Percentiles rank a stretch among this genome's conserved stretches.
Conservation (phyloP, 1,140 invertebrate genomes). For the Cepaea nemoralis region DNA sequence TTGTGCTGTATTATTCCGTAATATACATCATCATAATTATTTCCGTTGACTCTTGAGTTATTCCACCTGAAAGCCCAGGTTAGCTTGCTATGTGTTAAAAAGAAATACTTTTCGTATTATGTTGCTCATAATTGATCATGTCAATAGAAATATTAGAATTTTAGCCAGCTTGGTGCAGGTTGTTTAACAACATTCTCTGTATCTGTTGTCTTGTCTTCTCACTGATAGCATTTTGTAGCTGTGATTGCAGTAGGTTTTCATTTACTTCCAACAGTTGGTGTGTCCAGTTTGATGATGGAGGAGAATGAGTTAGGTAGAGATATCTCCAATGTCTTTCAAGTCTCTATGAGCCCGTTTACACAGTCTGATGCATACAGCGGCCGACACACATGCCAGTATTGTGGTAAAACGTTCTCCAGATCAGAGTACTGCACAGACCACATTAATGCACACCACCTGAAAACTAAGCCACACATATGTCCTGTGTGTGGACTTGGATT, state of each 20-base stretch:
- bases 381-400: constrained; percentile 19
- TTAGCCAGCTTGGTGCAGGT: too few species aligned
- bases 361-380: neutral
- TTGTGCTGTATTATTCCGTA: too few species aligned
- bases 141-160: too few species aligned
- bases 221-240: neutral
- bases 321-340: constrained; percentile 4
- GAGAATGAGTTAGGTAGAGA: neutral
- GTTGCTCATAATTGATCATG: too few species aligned
- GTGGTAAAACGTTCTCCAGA: constrained; percentile 19
- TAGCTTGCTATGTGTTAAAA: too few species aligned
- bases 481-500: constrained; percentile 11
- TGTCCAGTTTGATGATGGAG: neutral
- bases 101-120: too few species aligned
- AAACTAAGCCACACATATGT: constrained; percentile 18
- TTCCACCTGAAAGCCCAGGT: neutral
- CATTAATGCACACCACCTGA: constrained; percentile 22
- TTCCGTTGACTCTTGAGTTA: constrained; percentile 1
- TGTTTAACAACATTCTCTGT: too few species aligned
- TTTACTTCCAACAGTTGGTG: neutral
- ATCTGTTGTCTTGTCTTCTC: too few species aligned
- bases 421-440: constrained; percentile 13
- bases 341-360: neutral
- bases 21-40: neutral
- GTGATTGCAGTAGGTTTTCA: constrained; percentile 7